These are phyloP conservation scores for Ovis aries DNA, from an alignment of 2,113 vertebrate species.

Conservation along the genomic window ARS-UI_Ramb_v3.0 NC_056068.1:36345001-36345500, in stretches of 20 bases:
- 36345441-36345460: background rate
- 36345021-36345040: background rate
- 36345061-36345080: background rate
- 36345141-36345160: background rate
- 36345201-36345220: background rate
- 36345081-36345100: background rate
- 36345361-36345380: background rate
- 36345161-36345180: background rate
- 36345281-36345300: background rate
- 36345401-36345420: background rate
- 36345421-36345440: background rate
- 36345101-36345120: background rate
- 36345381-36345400: background rate
- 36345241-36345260: background rate
- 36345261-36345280: background rate
- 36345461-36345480: background rate
- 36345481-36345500: background rate
- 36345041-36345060: background rate
- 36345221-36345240: background rate
- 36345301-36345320: background rate
- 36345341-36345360: background rate
- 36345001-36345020: background rate
- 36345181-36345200: background rate
- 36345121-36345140: background rate
- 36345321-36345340: background rate